Evolutionary conservation across 2,113 vertebrate species (phyloP).

Genomic region (Gymnocephalus cernua): DNA sequence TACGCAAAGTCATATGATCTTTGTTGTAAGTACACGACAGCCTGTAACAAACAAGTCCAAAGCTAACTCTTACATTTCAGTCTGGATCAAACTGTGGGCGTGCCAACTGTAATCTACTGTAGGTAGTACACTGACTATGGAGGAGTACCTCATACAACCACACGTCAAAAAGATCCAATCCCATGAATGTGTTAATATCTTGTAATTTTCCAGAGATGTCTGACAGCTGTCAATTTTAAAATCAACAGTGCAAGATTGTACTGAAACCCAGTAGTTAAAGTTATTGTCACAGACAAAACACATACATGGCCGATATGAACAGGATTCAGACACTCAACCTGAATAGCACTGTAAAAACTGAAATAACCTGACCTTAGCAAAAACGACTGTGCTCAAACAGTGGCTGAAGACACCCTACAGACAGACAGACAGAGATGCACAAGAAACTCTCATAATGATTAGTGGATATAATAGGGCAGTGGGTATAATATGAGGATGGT

Average conservation of each 20-base stretch:
- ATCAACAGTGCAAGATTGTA: neutral
- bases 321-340: conserved; percentile 1
- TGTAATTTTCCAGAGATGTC: neutral
- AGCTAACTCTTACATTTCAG: neutral
- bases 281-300: neutral
- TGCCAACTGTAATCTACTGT: too few relatives aligned
- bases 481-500: neutral
- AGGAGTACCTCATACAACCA: too few relatives aligned
- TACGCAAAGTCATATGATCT: neutral
- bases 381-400: neutral
- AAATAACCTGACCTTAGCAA: conserved; percentile 40
- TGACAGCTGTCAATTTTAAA: neutral
- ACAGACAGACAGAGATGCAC: too few relatives aligned
- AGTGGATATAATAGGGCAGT: too few relatives aligned
- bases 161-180: too few relatives aligned
- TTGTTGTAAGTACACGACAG: neutral
- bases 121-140: too few relatives aligned
- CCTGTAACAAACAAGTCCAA: neutral
- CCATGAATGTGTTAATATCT: neutral
- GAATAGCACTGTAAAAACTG: conserved; percentile 10
- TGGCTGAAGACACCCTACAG: neutral
- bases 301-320: neutral
- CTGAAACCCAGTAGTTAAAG: neutral
- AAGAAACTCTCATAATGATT: too few relatives aligned
- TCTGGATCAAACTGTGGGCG: neutral